Evolutionary conservation across 2,888 invertebrate species (phyloP).

Genomic region (Chaitophorus viminalis): DNA sequence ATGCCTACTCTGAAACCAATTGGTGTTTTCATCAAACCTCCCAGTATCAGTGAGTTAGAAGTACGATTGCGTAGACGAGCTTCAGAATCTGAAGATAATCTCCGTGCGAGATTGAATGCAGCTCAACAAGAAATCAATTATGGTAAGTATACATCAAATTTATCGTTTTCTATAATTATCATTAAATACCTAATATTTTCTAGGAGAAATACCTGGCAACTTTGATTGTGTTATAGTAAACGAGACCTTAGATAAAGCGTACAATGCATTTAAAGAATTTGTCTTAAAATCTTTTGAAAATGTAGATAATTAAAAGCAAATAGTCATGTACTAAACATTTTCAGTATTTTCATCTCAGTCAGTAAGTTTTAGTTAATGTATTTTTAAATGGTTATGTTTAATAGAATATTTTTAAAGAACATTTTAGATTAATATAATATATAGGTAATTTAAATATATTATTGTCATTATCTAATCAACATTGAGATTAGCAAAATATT

Average conservation of each 20-base stretch:
- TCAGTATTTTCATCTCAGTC: slow-evolving; percentile 58
- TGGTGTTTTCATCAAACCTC: slow-evolving; percentile 93
- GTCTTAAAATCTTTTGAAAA: slow-evolving; percentile 68
- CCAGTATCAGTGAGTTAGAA: slow-evolving; percentile 82
- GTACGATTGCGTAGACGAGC: slow-evolving; percentile 79
- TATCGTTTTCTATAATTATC: slow-evolving; percentile 38
- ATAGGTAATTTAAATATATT: slow-evolving; percentile 1
- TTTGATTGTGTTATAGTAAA: slow-evolving; percentile 87
- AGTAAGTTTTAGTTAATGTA: slow-evolving; percentile 30
- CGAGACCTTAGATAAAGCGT: slow-evolving; percentile 83
- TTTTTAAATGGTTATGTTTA: slow-evolving; percentile 12
- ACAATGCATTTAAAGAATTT: slow-evolving; percentile 78
- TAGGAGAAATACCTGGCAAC: slow-evolving; percentile 76
- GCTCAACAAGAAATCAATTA: slow-evolving; percentile 86
- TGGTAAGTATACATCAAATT: slow-evolving; percentile 70
- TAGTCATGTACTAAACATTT: background rate
- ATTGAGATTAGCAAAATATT: slow-evolving; percentile 7
- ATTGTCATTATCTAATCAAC: background rate
- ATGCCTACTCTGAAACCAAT: slow-evolving; percentile 80
- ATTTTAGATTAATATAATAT: slow-evolving; percentile 22
- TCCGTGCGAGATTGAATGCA: slow-evolving; percentile 79
- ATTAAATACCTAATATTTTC: slow-evolving; percentile 63
- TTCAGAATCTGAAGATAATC: slow-evolving; percentile 90
- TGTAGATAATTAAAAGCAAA: slow-evolving; percentile 29
- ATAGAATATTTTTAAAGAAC: background rate